These are phyloP conservation scores for Bettongia penicillata DNA, from an alignment of 2,113 vertebrate genomes.

Conservation along the genomic window DNA sequence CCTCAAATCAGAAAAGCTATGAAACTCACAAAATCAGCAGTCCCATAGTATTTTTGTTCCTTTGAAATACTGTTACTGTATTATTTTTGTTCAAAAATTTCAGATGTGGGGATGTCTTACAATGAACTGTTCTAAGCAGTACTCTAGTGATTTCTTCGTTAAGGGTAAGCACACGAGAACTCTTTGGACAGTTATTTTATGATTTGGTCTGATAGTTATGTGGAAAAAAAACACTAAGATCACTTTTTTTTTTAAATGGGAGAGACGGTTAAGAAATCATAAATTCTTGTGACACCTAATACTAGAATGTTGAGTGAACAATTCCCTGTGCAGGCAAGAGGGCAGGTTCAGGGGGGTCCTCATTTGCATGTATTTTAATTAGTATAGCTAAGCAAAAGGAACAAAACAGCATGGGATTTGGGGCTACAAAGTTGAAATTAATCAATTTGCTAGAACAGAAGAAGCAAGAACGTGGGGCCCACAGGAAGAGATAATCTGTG, in stretches of 20 bases:
- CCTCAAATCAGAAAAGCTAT: background rate
- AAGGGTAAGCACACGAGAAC: background rate
- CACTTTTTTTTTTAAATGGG: background rate
- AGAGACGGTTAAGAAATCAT: background rate
- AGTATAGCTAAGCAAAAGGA: constrained; percentile 19
- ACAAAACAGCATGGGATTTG: background rate
- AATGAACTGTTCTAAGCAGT: background rate
- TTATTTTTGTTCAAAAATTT: background rate
- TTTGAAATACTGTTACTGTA: background rate
- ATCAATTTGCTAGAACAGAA: background rate
- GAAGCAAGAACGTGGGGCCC: background rate
- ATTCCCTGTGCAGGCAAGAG: background rate
- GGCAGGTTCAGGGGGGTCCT: background rate
- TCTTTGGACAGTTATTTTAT: background rate
- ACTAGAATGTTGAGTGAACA: background rate
- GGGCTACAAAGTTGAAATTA: background rate
- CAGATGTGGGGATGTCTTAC: background rate
- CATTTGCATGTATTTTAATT: background rate
- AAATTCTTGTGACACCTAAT: background rate
- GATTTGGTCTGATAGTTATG: background rate
- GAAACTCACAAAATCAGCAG: background rate
- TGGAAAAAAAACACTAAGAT: background rate
- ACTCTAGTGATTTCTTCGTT: background rate
- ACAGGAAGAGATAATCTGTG: accelerated
- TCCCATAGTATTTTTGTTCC: background rate